Evolutionary conservation across 2,797 vertebrate genomes (phyloP), one percentile per base, ranked within the genome.

Genomic region (Anableps anableps): DNA sequence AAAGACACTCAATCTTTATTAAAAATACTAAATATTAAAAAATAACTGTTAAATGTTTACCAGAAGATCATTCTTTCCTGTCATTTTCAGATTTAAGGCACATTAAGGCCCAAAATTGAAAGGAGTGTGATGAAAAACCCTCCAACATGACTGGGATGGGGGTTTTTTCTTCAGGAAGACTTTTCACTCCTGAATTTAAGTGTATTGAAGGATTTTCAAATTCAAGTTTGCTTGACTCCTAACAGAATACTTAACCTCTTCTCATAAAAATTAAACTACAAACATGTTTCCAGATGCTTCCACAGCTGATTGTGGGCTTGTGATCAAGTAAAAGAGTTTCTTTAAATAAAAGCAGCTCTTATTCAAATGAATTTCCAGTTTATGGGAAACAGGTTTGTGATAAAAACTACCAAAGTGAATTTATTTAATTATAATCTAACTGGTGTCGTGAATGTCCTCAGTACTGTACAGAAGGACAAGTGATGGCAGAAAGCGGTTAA

Each of bases 401-500:
- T 50, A 16, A 74, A 79, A 88, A 84, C 66, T 77, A 72, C 16
- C 73, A 29, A 72, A 55, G 62, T 53, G 84, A 75, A 90, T 87
- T 92, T 86, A 31, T 88, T 89, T 83, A 82, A 85, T 88, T 85
- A 83, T 87, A 64, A 86, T 82, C 77, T 80, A 82, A 76, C 64
- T 85, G 68, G 50, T 2, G 19, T 76, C 82, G 76, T 91, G 82
- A 85, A 89, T 78, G 87, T 84, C 83, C 79, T 85, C 73, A 77
- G 81, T 77, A 77, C 73, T 83, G 83, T 77, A 85, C 55, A 45
- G 76, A 82, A 83, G 80, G 86, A 89, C 77, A 80, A 72, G 85
- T 94, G 88, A 91, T 88, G 93, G 93, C 86, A 91, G 89, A 91
- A 90, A 89, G 94, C 60, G 90, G 93, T 95, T 96, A 94, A 97